Evolutionary conservation across 2,888 invertebrate species (phyloP), one percentile per base, ranked within the genome.

Genomic region (Perizoma affinitatum): DNA sequence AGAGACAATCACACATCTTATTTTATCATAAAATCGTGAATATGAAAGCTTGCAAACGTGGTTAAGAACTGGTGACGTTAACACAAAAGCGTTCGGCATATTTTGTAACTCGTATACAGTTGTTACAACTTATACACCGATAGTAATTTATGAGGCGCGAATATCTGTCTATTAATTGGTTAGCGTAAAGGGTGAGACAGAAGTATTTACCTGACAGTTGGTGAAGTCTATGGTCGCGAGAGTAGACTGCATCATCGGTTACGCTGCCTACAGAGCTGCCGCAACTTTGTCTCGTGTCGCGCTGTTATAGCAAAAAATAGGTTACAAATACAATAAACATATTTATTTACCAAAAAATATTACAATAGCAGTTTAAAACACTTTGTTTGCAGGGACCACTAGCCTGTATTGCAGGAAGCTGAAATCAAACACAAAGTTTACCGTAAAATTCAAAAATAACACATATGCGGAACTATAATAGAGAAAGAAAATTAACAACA

Each of bases 211-310:
- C 91, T 68, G 91, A 80, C 2, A 90, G 80, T 5, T 86, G 87
- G 58, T 89, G 90, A 53, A 80, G 88, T 57, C 90, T 72, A 58
- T 78, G 86, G 60, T 92, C 90, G 42, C 90, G 78, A 5, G 90
- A 87, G 67, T 92, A 91, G 36, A 90, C 75, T 34, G 78, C 90
- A 71, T 90, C 91, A 68, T 90, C 89, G 6, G 88, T 84, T 42
- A 83, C 86, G 69, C 89, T 89, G 71, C 92, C 88, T 54, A 92
- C 82, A 4, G 89, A 90, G 58, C 91, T 90, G 69, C 91, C 91
- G 68, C 90, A 89, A 65, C 92, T 92, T 66, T 90, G 90, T 58
- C 90, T 80, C 3, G 87, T 84, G 63, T 92, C 91, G 42, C 91
- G 83, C 78, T 88, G 82, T 73, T 78, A n/a, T n/a, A n/a, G n/a